phyloP scores from a whole-genome alignment of 2,797 vertebrate species.

The Leuciscus waleckii region DNA sequence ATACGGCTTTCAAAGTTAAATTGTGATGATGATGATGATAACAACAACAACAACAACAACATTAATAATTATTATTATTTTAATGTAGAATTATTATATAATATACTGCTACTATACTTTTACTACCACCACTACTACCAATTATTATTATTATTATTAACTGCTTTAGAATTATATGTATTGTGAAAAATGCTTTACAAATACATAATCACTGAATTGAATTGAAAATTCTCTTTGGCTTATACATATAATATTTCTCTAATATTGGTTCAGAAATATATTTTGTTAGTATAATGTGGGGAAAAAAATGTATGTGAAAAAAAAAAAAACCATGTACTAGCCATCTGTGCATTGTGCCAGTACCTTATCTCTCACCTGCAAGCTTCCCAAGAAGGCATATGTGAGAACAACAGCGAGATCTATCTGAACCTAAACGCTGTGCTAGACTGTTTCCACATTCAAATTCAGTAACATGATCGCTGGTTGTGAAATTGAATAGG shows the following conservation, averaged over 20 bases:
- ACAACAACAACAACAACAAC: too few species aligned
- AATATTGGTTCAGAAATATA: neutral
- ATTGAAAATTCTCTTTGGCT: too few species aligned
- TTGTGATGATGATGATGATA: too few species aligned
- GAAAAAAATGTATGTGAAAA: neutral
- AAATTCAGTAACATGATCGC: constrained; percentile 31
- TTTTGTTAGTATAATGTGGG: neutral
- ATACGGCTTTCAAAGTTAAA: too few species aligned
- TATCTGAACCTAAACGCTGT: neutral
- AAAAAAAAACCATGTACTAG: neutral
- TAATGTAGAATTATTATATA: too few species aligned
- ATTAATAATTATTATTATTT: too few species aligned
- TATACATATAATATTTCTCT: neutral
- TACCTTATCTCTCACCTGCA: constrained; percentile 43
- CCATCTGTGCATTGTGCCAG: constrained; percentile 24
- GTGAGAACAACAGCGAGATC: neutral
- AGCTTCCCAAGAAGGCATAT: constrained; percentile 37
- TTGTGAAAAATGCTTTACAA: neutral
- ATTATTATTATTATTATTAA: neutral
- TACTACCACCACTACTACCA: too few species aligned
- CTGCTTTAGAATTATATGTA: neutral
- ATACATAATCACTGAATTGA: too few species aligned
- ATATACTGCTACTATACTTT: too few species aligned
- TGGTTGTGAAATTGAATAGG: constrained; percentile 23
- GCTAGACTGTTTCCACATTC: constrained; percentile 28